Conservation (phyloP, 1,140 invertebrate genomes). For the Drosophila eugracilis region DNA sequence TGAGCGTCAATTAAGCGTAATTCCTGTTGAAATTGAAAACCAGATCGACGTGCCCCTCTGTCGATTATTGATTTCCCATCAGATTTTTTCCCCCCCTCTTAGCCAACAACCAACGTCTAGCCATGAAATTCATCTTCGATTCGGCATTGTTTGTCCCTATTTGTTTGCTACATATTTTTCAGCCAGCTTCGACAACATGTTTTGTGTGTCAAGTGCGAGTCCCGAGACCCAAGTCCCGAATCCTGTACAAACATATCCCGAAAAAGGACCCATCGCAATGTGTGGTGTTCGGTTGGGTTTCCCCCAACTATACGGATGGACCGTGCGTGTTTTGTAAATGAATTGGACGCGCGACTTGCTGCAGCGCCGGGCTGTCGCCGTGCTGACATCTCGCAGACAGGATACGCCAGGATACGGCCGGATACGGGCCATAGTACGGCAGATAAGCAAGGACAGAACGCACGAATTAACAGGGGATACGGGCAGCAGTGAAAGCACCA, state of each 20-base stretch:
- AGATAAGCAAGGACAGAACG: conserved; percentile 62
- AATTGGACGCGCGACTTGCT: conserved; percentile 57
- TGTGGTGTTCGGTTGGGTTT: conserved; percentile 8
- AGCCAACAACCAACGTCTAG: neutral
- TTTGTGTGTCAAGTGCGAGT: conserved; percentile 64
- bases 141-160: conserved; percentile 47
- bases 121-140: conserved; percentile 32
- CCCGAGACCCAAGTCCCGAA: conserved; percentile 13
- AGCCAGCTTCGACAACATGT: conserved; percentile 44
- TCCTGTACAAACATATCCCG: conserved; percentile 58
- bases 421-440: conserved; percentile 13
- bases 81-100: conserved; percentile 14
- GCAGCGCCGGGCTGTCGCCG: conserved; percentile 43
- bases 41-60: conserved; percentile 41
- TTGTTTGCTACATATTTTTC: conserved; percentile 49
- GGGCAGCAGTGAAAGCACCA: conserved; percentile 27
- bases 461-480: conserved; percentile 71
- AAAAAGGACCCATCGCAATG: conserved; percentile 17
- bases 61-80: conserved; percentile 52
- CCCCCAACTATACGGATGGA: conserved; percentile 46
- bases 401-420: conserved; percentile 26
- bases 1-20: conserved; percentile 58
- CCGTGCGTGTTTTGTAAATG: conserved; percentile 71
- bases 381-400: conserved; percentile 70
- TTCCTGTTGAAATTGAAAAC: conserved; percentile 61